These are phyloP conservation scores for Neoaliturus tenellus DNA, from an alignment of 2,888 invertebrate genomes.

Conservation along the genomic window DNA sequence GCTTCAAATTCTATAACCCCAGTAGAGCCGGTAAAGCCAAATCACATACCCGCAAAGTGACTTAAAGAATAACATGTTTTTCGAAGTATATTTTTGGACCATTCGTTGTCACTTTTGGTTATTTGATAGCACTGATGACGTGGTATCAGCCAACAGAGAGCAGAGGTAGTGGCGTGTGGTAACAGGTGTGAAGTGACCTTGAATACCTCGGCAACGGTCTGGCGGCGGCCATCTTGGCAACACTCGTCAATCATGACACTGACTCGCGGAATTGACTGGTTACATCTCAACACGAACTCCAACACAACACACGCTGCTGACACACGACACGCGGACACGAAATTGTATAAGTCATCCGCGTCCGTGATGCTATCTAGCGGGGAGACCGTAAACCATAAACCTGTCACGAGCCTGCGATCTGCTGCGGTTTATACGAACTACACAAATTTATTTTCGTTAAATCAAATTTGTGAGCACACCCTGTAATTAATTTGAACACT, in stretches of 20 bases:
- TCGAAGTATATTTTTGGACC: too few relatives aligned
- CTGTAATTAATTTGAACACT: background rate
- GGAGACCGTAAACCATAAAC: background rate
- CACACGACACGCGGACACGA: background rate
- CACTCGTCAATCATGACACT: background rate
- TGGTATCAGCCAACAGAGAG: too few relatives aligned
- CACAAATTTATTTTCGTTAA: background rate
- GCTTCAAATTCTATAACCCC: too few relatives aligned
- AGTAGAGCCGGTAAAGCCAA: too few relatives aligned
- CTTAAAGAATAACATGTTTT: too few relatives aligned
- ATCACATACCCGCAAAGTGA: too few relatives aligned
- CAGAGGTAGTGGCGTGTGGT: background rate
- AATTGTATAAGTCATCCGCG: constrained; percentile 3
- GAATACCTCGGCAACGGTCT: constrained; percentile 11
- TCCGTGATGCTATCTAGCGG: background rate
- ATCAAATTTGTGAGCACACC: constrained; percentile 1
- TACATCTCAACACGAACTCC: too few relatives aligned
- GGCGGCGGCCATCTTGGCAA: constrained; percentile 29
- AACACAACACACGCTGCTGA: background rate
- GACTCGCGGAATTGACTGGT: background rate
- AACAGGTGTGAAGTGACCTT: constrained; percentile 46
- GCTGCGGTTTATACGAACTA: background rate
- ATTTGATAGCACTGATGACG: too few relatives aligned
- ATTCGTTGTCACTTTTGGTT: too few relatives aligned
- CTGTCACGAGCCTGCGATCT: background rate